Percentiles rank a stretch among this genome's conserved stretches.
phyloP scores from a whole-genome alignment of 2,797 vertebrate genomes.

The Toxotes lorentzi region DNA sequence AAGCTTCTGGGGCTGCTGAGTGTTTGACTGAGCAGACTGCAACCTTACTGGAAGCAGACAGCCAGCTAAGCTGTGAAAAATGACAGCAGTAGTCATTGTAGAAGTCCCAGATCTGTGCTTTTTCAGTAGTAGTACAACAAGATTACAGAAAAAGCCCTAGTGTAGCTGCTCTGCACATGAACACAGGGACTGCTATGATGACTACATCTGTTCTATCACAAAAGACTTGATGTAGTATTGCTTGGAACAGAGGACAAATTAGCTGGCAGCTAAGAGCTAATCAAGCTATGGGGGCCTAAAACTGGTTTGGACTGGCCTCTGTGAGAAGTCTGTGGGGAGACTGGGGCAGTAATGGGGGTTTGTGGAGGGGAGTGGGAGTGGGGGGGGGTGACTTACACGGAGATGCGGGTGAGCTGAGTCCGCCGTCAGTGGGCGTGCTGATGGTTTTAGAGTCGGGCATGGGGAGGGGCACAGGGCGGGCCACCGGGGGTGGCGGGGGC shows the following conservation, averaged over 20 bases:
- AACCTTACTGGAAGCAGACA: slow-evolving; percentile 44
- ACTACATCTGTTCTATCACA: slow-evolving; percentile 43
- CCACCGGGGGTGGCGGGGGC: slow-evolving; percentile 95
- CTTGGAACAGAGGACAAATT: slow-evolving; percentile 38
- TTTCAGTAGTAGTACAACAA: not conserved
- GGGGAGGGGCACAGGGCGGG: slow-evolving; percentile 96
- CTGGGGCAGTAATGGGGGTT: slow-evolving; percentile 76
- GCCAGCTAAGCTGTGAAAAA: slow-evolving; percentile 28
- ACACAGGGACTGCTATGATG: slow-evolving; percentile 44
- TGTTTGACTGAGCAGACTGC: slow-evolving; percentile 58
- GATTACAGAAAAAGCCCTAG: slow-evolving; percentile 7
- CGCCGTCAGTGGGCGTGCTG: slow-evolving; percentile 90
- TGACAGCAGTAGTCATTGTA: slow-evolving; percentile 41
- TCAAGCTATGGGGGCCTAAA: slow-evolving; percentile 41
- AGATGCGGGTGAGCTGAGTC: slow-evolving; percentile 93
- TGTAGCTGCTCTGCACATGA: slow-evolving; percentile 20
- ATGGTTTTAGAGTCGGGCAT: slow-evolving; percentile 94
- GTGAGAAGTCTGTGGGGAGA: slow-evolving; percentile 68
- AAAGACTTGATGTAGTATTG: slow-evolving; percentile 24
- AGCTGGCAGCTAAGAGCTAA: slow-evolving; percentile 42
- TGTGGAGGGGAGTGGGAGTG: slow-evolving; percentile 79
- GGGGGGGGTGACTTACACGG: slow-evolving; percentile 93
- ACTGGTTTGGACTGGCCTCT: slow-evolving; percentile 54
- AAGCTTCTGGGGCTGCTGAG: slow-evolving; percentile 77
- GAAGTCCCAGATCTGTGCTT: slow-evolving; percentile 39